These are phyloP conservation scores for Ploceus nigricollis DNA, from an alignment of 2,113 vertebrate genomes.

Conservation along the genomic window DNA sequence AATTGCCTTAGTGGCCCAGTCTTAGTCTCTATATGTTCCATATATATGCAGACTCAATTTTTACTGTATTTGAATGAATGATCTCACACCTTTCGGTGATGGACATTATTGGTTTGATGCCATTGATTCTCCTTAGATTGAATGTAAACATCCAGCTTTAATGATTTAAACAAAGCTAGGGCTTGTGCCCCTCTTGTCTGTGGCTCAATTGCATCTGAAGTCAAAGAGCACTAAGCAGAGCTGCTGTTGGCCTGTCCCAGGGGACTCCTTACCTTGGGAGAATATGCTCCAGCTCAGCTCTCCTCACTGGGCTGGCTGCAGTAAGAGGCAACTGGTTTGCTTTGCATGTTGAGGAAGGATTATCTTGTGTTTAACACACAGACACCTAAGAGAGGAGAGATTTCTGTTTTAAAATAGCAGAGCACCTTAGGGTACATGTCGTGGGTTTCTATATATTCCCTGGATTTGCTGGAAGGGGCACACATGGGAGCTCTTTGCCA, in stretches of 20 bases:
- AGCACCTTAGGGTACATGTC: background rate
- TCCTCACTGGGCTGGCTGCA: background rate
- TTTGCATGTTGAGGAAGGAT: background rate
- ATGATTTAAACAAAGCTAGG: background rate
- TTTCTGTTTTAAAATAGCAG: background rate
- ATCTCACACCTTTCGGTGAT: background rate
- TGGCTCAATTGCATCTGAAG: background rate
- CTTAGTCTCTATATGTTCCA: background rate
- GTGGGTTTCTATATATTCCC: background rate
- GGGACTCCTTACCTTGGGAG: background rate
- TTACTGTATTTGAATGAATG: background rate
- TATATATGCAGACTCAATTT: background rate
- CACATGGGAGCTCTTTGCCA: slow-evolving; percentile 22
- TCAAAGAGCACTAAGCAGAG: background rate
- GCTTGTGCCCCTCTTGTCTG: background rate
- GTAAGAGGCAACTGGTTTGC: background rate
- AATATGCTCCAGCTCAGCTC: background rate
- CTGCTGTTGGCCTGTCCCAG: background rate
- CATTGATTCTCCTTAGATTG: background rate
- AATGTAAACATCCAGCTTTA: background rate
- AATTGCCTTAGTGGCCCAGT: background rate
- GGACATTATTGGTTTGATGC: background rate
- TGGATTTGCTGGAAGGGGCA: slow-evolving; percentile 22
- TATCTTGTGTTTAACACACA: background rate
- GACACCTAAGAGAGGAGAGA: background rate